A percentile compares a stretch with the other conserved stretches of the same genome.
Conservation (phyloP, 2,113 vertebrate species). For the Herpailurus yagouaroundi region DNA sequence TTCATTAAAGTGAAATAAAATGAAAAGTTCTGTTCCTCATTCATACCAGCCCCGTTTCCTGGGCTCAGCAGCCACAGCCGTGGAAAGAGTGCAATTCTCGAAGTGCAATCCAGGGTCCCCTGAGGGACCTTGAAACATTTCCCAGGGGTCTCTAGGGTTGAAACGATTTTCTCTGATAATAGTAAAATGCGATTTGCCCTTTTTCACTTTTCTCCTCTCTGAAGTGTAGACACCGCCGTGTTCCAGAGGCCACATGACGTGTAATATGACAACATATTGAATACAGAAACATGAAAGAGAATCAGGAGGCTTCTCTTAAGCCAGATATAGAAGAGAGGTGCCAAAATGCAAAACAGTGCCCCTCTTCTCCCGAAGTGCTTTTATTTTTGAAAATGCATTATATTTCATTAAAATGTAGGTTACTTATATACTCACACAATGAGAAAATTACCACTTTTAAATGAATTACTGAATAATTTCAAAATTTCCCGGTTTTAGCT, state of each 20-base stretch:
- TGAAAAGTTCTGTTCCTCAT: not conserved
- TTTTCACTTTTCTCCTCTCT: not conserved
- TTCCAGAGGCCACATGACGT: not conserved
- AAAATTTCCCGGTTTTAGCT: not conserved
- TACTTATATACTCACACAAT: not conserved
- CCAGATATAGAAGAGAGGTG: not conserved
- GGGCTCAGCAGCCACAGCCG: not conserved
- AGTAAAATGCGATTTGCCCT: not conserved
- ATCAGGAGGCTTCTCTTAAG: not conserved
- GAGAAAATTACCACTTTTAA: not conserved
- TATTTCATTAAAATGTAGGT: not conserved
- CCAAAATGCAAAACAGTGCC: not conserved
- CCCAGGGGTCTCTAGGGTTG: not conserved
- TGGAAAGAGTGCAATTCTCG: not conserved
- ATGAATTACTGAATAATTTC: not conserved
- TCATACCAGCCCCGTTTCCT: not conserved
- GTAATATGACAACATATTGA: not conserved
- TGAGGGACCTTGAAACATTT: not conserved
- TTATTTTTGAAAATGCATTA: not conserved
- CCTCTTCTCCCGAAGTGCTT: not conserved
- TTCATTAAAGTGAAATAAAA: not conserved
- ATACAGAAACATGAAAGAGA: not conserved
- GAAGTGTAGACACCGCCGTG: not conserved
- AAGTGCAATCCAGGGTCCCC: not conserved
- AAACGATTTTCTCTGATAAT: not conserved